A percentile compares a stretch with the other conserved stretches of the same genome.
phyloP scores from a whole-genome alignment of 2,797 vertebrate genomes.

The Gallinago nigripennis region DNA sequence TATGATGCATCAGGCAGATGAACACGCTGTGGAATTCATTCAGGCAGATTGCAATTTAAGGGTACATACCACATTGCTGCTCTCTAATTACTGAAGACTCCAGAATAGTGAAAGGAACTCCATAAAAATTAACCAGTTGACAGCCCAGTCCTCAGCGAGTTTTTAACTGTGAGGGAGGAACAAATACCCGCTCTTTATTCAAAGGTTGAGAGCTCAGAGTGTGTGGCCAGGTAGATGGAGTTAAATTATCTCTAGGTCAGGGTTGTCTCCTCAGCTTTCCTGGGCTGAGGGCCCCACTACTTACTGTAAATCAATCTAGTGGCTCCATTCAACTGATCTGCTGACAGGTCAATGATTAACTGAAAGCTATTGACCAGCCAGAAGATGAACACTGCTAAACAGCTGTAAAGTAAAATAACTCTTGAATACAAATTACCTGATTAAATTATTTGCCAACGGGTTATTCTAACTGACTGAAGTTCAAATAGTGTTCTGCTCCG shows the following conservation, averaged over 20 bases:
- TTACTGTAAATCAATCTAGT: slow-evolving; percentile 26
- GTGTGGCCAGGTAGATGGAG: background rate
- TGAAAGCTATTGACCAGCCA: background rate
- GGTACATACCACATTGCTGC: background rate
- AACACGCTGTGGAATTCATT: background rate
- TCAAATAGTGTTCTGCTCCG: background rate
- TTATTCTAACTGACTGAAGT: slow-evolving; percentile 7
- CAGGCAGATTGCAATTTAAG: background rate
- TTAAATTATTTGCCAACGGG: background rate
- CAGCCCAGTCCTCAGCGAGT: background rate
- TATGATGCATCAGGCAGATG: background rate
- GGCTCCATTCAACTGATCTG: background rate
- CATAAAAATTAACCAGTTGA: background rate
- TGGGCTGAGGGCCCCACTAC: background rate
- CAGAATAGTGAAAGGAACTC: background rate
- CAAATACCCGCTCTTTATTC: background rate
- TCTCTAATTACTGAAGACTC: background rate
- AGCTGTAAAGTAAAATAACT: background rate
- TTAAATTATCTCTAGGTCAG: background rate
- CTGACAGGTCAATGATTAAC: slow-evolving; percentile 51
- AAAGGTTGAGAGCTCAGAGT: background rate
- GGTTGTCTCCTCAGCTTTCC: background rate
- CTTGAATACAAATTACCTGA: background rate
- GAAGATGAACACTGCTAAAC: background rate
- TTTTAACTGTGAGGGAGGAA: background rate